Evolutionary conservation across 2,797 vertebrate genomes (phyloP), one percentile per base, ranked within the genome.

Genomic region (Propithecus deckenii): DNA sequence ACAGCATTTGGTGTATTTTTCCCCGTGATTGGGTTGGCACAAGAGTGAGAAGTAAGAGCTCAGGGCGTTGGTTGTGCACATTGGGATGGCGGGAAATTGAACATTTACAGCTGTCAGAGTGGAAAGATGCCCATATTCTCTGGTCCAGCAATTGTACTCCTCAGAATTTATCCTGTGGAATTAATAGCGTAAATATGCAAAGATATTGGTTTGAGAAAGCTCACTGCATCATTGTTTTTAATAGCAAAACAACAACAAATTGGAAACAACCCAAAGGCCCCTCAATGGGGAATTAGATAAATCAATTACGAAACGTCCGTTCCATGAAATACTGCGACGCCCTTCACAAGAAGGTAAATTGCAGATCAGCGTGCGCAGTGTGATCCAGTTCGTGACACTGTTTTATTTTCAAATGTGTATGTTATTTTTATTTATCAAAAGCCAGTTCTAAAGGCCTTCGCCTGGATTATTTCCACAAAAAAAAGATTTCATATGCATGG

Each of bases 21-120:
- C 7, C 14, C 22, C 8, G 5, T 8, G 79, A 18, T 25, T 25
- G 43, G 15, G 12, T 0, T 8, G 57, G 30, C 20, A 14, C 17
- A 38, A 43, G 18, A 50, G 30, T 0, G 15, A 28, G 63, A 30
- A 30, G 6, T 2, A 13, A 25, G 7, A 41, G 6, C 14, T n/a
- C 48, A 4, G 12, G 48, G 18, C 41, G 35, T 1, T 6, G n/a
- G n/a, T 4, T 35, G 38, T 5, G 0, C 5, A 4, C 7, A 1
- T 0, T 4, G 35, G 43, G 14, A 15, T 11, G 2, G 13, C 18
- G 13, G 59, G 22, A 71, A 79, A 76, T n/a, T 2, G 48, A 25
- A 46, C 12, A 55, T 55, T 0, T 10, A 14, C 38, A 86, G 30
- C 15, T 4, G 23, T 22, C 25, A n/a, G 17, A 48, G 20, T 15